Evolutionary conservation across 1,140 invertebrate species (phyloP), one percentile per base, ranked within the genome.

Genomic region (Hyles euphorbiae): DNA sequence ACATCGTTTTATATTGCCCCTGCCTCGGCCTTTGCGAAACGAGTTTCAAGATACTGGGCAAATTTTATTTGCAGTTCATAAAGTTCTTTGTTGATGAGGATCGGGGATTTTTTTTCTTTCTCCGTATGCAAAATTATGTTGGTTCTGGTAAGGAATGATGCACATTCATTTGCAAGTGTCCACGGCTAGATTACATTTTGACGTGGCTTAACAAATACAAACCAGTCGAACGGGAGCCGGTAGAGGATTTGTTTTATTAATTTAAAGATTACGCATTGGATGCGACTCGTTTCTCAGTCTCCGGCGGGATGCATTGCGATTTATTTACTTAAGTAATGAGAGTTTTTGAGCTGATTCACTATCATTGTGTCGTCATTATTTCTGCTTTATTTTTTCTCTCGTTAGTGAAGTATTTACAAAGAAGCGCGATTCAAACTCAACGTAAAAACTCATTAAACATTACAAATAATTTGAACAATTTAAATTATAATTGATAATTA

Each of bases 131-230:
- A 56, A 45, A 52, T 58, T 34, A 34, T 52, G 9, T 52, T 52
- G 33, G 50, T 34, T n/a, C 22, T n/a, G 8, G 56, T 58, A 58
- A 58, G 52, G 52, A 70, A 45, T 71, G 68, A 71, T 65, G 70
- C 58, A 69, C 63, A 46, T 63, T 73, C 70, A 73, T 76, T 76
- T 76, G 68, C 68, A 71, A 71, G 65, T 69, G 70, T 71, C 70
- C 57, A 46, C 56, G 53, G 47, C 61, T 71, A 76, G 63, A 76
- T 73, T 73, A 66, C 55, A 56, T 73, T 67, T 64, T 64, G 65
- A 75, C 58, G 58, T 61, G 60, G 58, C 64, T 69, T 68, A 69
- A 69, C 73, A 73, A 73, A 72, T 65, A 68, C 52, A 65, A 67
- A 65, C 64, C 58, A 60, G 61, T 62, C 36, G 47, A 57, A 58